Conservation (phyloP, 2,888 invertebrate genomes). For the Drosophila atroscutellata region DNA sequence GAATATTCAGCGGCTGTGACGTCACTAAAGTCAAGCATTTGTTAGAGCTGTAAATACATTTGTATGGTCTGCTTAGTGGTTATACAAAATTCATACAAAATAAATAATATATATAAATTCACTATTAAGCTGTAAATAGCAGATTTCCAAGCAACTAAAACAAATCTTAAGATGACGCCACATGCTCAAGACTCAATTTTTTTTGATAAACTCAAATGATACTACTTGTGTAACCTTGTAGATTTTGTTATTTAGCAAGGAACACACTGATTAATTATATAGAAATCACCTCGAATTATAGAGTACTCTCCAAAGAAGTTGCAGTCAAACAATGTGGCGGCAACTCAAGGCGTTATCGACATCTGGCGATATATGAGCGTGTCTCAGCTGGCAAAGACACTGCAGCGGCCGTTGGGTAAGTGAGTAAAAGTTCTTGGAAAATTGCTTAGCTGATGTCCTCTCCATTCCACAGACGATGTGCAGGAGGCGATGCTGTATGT, state of each 20-base stretch:
- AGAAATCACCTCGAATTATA: constrained; percentile 86
- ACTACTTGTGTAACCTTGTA: not conserved
- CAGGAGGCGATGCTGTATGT: constrained; percentile 89
- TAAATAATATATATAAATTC: not conserved
- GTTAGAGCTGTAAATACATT: not conserved
- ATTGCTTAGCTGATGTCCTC: not conserved
- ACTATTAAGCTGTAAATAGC: not conserved
- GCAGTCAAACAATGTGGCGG: constrained; percentile 50
- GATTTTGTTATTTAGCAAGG: not conserved
- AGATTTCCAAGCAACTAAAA: not conserved
- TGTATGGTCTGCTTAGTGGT: no score
- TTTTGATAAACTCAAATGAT: not conserved
- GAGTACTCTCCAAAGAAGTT: constrained; percentile 86
- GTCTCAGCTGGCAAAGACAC: constrained; percentile 88
- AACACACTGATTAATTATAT: constrained; percentile 66
- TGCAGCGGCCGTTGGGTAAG: constrained; percentile 88
- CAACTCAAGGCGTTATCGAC: constrained; percentile 79
- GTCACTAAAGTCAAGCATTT: constrained; percentile 10
- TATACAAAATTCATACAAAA: not conserved
- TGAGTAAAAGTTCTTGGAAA: not conserved
- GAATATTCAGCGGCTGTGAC: constrained; percentile 6
- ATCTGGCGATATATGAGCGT: constrained; percentile 94
- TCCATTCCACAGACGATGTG: constrained; percentile 87
- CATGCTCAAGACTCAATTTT: not conserved
- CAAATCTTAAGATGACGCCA: not conserved